phyloP scores from a whole-genome alignment of 2,797 vertebrate species.

The Phataginus tetradactyla region DNA sequence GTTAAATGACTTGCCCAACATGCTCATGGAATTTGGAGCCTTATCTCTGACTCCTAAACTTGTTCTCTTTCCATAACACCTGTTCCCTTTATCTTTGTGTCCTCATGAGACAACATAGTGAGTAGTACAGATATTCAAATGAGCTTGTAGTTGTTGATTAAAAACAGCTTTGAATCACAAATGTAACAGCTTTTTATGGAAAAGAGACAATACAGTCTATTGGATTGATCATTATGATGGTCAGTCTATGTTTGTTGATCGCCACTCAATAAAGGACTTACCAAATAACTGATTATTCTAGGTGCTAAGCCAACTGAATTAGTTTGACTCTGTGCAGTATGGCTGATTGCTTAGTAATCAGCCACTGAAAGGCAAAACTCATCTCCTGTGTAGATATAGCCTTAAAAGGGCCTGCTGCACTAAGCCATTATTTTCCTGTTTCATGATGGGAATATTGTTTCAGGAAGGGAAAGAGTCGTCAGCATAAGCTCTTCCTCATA shows the following conservation, averaged over 20 bases:
- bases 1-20: constrained; percentile 48
- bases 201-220: background rate
- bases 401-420: constrained; percentile 34
- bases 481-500: constrained; percentile 43
- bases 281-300: constrained; percentile 32
- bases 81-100: constrained; percentile 10
- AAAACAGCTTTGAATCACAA: constrained; percentile 37
- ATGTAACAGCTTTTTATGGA: background rate
- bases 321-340: background rate
- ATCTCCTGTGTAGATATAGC: background rate
- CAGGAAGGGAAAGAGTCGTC: constrained; percentile 47
- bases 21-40: background rate
- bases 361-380: constrained; percentile 10
- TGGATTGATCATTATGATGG: background rate
- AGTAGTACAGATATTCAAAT: background rate
- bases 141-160: constrained; percentile 6
- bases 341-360: background rate
- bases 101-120: background rate
- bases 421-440: constrained; percentile 41
- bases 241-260: constrained; percentile 42
- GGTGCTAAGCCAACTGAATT: background rate
- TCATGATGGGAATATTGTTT: constrained; percentile 51
- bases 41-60: constrained; percentile 1
- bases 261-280: background rate
- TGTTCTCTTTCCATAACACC: background rate